Base-by-base conservation (phyloP, 2,113 vertebrate genomes). In the Puntigrus tetrazona region DNA sequence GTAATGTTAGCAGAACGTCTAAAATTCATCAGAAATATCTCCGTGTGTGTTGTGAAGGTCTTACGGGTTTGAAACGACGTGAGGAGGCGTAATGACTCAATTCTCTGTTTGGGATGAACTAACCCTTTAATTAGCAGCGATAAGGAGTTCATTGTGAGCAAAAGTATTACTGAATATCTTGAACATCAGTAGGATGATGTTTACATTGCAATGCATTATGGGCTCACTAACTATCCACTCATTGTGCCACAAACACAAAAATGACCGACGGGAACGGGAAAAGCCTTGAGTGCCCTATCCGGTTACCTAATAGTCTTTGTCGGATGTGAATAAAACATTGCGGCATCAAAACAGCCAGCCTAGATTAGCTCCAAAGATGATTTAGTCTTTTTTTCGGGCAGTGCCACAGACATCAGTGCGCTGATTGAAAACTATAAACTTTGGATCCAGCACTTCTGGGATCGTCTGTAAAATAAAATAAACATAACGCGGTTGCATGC, bases 401-500 rank as follows among this genome's bases (percentile, higher is more conserved):
- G 65, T n/a, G 2, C 34, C 34, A 69, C 65, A 69, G 34, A 22
- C 65, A 22, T 11, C 34, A 22, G 65, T 38, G 65, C 22, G 65
- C 65, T 11, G 9, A 38, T 4, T 11, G 9, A 38, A 1, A 10
- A 36, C 3, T 9, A 9, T 36, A 36, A 11, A 38, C 67, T 36
- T 11, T 36, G 31, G 9, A 9, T 67, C 63, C 8, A 36, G 31
- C 10, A 20, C 63, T 69, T 36, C 34, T 13, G 67, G 34, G 67
- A 70, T 70, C 22, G 20, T 70, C 34, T 38, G 67, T 70, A n/a
- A n/a, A 10, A 38, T 70, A 38, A 70, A 70, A 70, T 38, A 70
- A 38, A 70, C 67, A 70, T 69, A 11, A n/a, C 1, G 7, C 6
- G 67, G 4, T n/a, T n/a, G 34, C 5, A 6, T 38, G 67, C 22